Base-by-base conservation (phyloP, 1,140 invertebrate genomes). In the Leptinotarsa texana region DNA sequence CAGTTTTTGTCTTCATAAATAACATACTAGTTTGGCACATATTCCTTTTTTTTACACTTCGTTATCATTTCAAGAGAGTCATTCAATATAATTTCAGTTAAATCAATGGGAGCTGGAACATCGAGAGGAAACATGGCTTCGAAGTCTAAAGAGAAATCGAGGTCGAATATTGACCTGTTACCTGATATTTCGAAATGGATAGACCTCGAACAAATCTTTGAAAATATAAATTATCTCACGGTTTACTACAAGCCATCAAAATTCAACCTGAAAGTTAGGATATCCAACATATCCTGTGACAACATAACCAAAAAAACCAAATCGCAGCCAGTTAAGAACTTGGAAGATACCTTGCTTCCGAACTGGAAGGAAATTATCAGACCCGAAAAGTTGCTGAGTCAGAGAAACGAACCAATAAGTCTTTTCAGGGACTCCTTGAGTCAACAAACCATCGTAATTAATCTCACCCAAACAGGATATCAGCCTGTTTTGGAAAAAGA, bases 381-480 rank as follows among this genome's bases (percentile, higher is more conserved):
- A 18, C 77, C 78, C 0, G 51, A 61, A n/a, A 42, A 73, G 70
- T 0, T 81, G 61, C 51, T 24, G 8, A 61, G 74, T 17, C 77
- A 76, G 4, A 80, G 77, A 74, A 85, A 85, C 69, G 82, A 84
- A 68, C 83, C 85, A 0, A 33, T 86, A 13, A 86, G 86, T 72
- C n/a, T 86, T 2, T 83, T 86, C 63, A 74, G 80, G 11, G 86
- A 87, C 73, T 83, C 82, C 6, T 6, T 83, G 6, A 78, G 82
- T 3, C 27, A 57, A 2, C 85, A 86, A 73, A 82, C 83, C 18
- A 73, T 86, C 4, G 65, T 86, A 0, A 67, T 87, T 11, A 81
- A 79, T 70, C 77, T 85, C n/a, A 72, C 75, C 6, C 79, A 81
- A 66, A 33, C 69, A 17, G 82, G 81, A 15, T 80, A 82, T 73